Evolutionary conservation across 2,797 vertebrate species (phyloP), one percentile per base, ranked within the genome.

Genomic region (Anabacerthia variegaticeps): DNA sequence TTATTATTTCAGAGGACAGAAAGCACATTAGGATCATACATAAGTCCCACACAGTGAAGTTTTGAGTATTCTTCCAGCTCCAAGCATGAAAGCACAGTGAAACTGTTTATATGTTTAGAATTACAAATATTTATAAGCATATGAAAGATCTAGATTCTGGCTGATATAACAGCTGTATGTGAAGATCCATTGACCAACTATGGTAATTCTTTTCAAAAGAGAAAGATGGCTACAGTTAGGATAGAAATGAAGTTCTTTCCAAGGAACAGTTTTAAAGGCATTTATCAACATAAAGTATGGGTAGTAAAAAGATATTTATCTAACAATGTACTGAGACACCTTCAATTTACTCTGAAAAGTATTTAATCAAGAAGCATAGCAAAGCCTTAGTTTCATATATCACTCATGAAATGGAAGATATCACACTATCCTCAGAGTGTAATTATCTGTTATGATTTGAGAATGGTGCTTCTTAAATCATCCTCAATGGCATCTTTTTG

Each of bases 211-310:
- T 68, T 89, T 49, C 56, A 52, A 83, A 89, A 74, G 32, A 80
- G 49, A 91, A 91, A 85, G n/a, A 89, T 75, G 41, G 14, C 52
- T 86, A 48, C 54, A 81, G 54, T 75, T 90, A 88, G 12, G 52
- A 81, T 36, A 75, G 63, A 91, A 85, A 90, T 66, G 0, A 78
- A 84, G 26, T 63, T 19, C 37, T 74, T 66, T 88, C 79, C 69
- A 75, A 94, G 37, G 30, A 78, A 77, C 52, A 56, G 26, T 62
- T 91, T 82, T 85, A 80, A 93, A 85, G 32, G 32, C 27, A 93
- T 94, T 88, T 85, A 61, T 93, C 74, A 91, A 37, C 23, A 83
- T 93, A 80, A 94, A 85, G 67, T 59, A 80, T 46, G 12, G 61
- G 39, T 51, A 92, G 9, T 83, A 62, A 93, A 79, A 84, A 72